Base-by-base conservation (phyloP, 1,140 invertebrate species). In the Agrilus planipennis region DNA sequence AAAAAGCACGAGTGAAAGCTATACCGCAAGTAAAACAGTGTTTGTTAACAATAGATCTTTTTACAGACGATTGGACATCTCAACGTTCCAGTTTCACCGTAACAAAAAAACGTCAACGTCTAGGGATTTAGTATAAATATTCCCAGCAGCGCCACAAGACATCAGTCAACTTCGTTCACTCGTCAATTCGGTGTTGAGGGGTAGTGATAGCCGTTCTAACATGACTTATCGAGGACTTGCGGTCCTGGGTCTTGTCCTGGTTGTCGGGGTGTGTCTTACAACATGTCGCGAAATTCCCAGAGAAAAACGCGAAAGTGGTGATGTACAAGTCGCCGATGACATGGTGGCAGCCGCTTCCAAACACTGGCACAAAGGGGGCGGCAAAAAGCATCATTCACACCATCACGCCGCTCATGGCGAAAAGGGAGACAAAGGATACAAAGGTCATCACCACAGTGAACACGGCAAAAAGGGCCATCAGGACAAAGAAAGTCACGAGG, bases 401-500 rank as follows among this genome's bases (percentile, higher is more conserved):
- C 71, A 74, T 38, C 70, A 75, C 43, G 58, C 60, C 34, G 63
- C 62, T 18, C 62, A 76, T 17, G 76, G 75, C 0, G 67, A 75
- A 6, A 76, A 79, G 47, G 70, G 61, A 0, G 65, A 72, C 23
- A 67, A 72, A 36, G 65, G 67, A 0, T 64, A 72, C 57, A 69
- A 74, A 41, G 57, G 70, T 2, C 65, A 76, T 32, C 76, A 79
- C 49, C 66, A 73, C 27, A 68, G 77, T 48, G 70, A 76, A 41
- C 75, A 79, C 44, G 76, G 77, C 1, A 67, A 75, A 12, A 77
- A 79, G 53, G 76, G 74, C 7, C 72, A 80, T 25, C 76, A 79
- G 54, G 67, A 75, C 49, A 78, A 80, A 46, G 73, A 76, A 49
- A 68, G 71, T 29, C 73, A 79, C 48, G 67, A 68, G n/a, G 75